Conservation (phyloP, 1,140 invertebrate genomes). For the Samia ricini region DNA sequence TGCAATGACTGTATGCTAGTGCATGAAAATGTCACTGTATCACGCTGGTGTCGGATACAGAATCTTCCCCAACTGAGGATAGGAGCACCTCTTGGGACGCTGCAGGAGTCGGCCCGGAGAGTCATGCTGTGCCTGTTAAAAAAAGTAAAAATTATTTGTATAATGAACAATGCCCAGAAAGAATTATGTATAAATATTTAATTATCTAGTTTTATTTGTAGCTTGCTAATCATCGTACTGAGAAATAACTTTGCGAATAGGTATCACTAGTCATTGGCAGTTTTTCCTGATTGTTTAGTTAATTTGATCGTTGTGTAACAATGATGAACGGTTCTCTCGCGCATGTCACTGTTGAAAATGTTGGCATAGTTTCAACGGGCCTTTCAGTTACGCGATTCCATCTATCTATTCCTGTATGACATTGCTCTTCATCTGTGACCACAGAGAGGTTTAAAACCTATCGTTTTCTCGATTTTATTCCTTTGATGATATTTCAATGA, state of each 20-base stretch:
- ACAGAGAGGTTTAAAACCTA: constrained; percentile 19
- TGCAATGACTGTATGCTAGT: too few species aligned
- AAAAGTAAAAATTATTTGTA: too few species aligned
- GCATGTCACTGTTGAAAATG: constrained; percentile 2
- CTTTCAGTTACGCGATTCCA: constrained; percentile 30
- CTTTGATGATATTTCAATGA: background rate
- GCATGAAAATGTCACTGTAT: too few species aligned
- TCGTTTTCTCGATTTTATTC: background rate
- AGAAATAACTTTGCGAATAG: background rate
- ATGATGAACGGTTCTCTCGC: background rate
- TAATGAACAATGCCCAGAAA: too few species aligned
- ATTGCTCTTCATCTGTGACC: constrained; percentile 42
- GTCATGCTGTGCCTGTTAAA: too few species aligned
- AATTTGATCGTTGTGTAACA: background rate
- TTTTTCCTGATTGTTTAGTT: background rate
- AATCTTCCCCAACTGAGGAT: too few species aligned
- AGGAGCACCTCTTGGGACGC: too few species aligned
- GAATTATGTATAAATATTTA: too few species aligned
- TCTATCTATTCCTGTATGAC: constrained; percentile 44
- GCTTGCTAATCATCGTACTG: background rate
- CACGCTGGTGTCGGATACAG: too few species aligned
- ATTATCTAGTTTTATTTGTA: too few species aligned
- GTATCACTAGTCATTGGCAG: background rate
- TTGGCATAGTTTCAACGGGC: constrained; percentile 46
- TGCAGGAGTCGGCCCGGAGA: too few species aligned